phyloP scores from a whole-genome alignment of 2,797 vertebrate genomes.

The Neoniphon sammara region DNA sequence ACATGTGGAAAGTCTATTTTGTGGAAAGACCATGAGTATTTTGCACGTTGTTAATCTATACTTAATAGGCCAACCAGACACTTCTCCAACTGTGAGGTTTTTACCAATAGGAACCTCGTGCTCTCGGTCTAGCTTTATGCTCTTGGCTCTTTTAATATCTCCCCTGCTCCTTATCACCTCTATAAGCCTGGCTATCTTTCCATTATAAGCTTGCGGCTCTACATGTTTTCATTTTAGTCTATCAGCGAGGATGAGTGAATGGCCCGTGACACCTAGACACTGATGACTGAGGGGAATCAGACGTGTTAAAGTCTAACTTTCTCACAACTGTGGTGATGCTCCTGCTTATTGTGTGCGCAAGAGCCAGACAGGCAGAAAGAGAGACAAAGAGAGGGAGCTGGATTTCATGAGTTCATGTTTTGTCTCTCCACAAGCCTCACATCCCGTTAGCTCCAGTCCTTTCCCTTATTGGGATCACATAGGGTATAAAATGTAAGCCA shows the following conservation, averaged over 20 bases:
- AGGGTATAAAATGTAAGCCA: conserved; percentile 56
- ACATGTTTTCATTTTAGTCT: conserved; percentile 42
- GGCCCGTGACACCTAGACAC: conserved; percentile 53
- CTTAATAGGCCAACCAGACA: conserved; percentile 5
- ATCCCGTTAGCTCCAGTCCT: conserved; percentile 45
- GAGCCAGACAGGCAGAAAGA: neutral
- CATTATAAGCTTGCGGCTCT: conserved; percentile 21
- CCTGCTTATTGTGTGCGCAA: neutral
- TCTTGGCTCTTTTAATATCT: conserved; percentile 27
- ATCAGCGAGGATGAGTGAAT: conserved; percentile 44
- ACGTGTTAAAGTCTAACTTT: conserved; percentile 44
- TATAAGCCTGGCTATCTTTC: conserved; percentile 27
- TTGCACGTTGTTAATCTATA: too few species aligned
- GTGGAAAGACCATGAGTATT: too few species aligned
- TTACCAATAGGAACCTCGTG: conserved; percentile 22
- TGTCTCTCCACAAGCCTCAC: conserved; percentile 38
- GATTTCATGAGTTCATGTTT: conserved; percentile 35
- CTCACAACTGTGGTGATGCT: conserved; percentile 31
- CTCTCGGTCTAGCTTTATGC: conserved; percentile 29
- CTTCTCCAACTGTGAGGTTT: conserved; percentile 9
- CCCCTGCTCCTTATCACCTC: conserved; percentile 21
- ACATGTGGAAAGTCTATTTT: too few species aligned
- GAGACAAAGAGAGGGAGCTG: neutral
- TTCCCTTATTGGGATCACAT: conserved; percentile 54
- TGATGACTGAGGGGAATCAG: conserved; percentile 49